A percentile compares a stretch with the other conserved stretches of the same genome.
phyloP scores from a whole-genome alignment of 2,113 vertebrate species.

The Ciconia boyciana region DNA sequence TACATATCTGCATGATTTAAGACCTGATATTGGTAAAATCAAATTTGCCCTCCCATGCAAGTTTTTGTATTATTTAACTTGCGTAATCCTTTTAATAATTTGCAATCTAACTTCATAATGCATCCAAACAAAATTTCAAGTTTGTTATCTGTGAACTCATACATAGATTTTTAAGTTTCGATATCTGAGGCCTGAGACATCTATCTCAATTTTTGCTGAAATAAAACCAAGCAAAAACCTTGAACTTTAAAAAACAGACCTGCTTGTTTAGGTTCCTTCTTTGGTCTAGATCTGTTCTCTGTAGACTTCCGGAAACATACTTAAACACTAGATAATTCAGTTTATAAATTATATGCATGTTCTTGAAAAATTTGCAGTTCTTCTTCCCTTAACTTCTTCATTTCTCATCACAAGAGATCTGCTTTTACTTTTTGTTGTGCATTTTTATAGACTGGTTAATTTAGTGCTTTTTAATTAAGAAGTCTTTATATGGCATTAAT shows the following conservation, averaged over 20 bases:
- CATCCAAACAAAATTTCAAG: background rate
- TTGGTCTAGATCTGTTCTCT: background rate
- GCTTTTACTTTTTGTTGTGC: background rate
- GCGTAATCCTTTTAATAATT: background rate
- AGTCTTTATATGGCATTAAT: background rate
- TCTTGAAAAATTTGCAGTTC: background rate
- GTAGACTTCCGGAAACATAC: background rate
- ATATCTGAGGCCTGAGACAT: background rate
- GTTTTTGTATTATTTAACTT: background rate
- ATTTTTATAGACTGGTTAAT: background rate
- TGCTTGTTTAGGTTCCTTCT: conserved; percentile 14
- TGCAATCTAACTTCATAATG: background rate
- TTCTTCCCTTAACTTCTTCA: background rate
- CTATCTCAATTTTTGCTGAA: background rate
- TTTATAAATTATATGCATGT: background rate
- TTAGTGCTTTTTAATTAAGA: background rate
- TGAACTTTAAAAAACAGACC: background rate
- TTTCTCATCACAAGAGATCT: background rate
- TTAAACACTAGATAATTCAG: background rate
- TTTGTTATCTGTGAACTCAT: background rate
- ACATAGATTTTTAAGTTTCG: background rate
- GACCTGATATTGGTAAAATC: background rate
- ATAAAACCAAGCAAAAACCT: background rate
- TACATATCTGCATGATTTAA: background rate
- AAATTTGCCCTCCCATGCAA: background rate